A percentile compares a stretch with the other conserved stretches of the same genome.
Conservation (phyloP, 2,797 vertebrate species). For the Aldrovandia affinis region DNA sequence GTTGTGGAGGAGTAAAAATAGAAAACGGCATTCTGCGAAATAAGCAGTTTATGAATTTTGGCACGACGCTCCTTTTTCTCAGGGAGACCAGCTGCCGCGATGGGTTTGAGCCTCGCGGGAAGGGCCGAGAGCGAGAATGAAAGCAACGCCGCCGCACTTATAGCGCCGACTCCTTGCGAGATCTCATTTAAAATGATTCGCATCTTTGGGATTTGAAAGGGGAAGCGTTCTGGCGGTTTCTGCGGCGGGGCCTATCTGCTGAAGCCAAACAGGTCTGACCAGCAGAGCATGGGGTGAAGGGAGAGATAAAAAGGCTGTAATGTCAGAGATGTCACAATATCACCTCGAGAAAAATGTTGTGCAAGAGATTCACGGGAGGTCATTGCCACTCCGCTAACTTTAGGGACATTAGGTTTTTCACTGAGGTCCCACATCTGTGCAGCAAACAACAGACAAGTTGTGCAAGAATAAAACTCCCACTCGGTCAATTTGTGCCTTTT, state of each 20-base stretch:
- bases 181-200: background rate
- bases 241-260: background rate
- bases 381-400: background rate
- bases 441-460: background rate
- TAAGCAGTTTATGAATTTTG: conserved; percentile 73
- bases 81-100: conserved; percentile 71
- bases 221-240: background rate
- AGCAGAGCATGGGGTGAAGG: background rate
- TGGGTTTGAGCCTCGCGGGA: conserved; percentile 1
- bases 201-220: background rate
- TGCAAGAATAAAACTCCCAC: background rate
- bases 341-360: background rate
- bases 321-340: background rate
- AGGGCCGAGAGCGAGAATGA: background rate
- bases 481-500: background rate
- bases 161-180: background rate
- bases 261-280: background rate
- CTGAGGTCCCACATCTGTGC: background rate
- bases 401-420: background rate
- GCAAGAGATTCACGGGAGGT: background rate
- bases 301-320: too few relatives aligned
- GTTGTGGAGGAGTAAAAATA: conserved; percentile 72
- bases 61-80: conserved; percentile 65
- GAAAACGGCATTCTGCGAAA: conserved; percentile 71
- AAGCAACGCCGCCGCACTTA: background rate